Percentiles rank a stretch among this genome's conserved stretches.
phyloP scores from a whole-genome alignment of 2,113 vertebrate genomes.

The Gavialis gangeticus region DNA sequence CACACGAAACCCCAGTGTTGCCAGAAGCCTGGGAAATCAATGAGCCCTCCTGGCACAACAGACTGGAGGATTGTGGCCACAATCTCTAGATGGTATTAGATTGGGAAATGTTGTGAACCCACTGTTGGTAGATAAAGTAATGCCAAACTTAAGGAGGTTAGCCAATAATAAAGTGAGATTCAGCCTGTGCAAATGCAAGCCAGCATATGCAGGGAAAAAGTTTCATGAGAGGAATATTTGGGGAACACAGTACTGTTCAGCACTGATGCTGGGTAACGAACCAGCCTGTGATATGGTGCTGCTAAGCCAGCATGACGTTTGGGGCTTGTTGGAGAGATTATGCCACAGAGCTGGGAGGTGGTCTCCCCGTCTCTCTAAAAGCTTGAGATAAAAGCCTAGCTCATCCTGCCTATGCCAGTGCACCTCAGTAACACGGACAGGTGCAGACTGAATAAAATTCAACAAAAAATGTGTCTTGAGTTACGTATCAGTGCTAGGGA shows the following conservation, averaged over 20 bases:
- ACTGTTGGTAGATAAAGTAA: not conserved
- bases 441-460: not conserved
- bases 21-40: not conserved
- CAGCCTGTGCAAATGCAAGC: not conserved
- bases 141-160: not conserved
- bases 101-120: not conserved
- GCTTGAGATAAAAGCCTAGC: not conserved
- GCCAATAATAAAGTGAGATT: not conserved
- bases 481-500: not conserved
- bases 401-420: not conserved
- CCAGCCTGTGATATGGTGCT: no score
- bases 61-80: not conserved
- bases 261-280: not conserved
- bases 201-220: not conserved
- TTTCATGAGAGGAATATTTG: not conserved
- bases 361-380: no score
- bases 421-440: not conserved
- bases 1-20: not conserved
- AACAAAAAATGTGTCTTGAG: not conserved
- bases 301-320: not conserved
- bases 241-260: rapidly evolving
- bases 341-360: not conserved
- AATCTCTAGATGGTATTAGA: not conserved
- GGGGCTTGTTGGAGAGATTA: no score
- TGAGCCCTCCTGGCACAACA: not conserved